phyloP scores from a whole-genome alignment of 2,113 vertebrate species.

The Morone chrysops region DNA sequence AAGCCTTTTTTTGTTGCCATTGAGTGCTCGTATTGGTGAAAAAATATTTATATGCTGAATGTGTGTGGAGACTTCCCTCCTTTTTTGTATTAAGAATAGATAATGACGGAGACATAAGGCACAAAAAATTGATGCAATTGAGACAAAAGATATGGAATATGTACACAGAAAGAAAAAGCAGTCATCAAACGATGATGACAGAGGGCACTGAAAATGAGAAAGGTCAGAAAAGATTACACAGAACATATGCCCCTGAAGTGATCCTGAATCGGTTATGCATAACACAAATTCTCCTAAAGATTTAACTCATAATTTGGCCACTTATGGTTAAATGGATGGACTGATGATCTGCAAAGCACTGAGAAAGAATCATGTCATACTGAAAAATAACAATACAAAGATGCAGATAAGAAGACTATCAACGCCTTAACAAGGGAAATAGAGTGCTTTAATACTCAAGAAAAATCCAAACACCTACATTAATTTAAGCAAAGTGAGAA shows the following conservation, averaged over 20 bases:
- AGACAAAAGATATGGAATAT: neutral
- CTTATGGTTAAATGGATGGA: neutral
- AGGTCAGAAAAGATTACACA: neutral
- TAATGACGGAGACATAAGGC: neutral
- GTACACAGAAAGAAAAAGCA: neutral
- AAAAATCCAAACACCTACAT: constrained; percentile 37
- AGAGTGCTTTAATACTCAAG: neutral
- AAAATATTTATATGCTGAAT: neutral
- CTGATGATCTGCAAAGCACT: neutral
- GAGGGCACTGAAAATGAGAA: constrained; percentile 2
- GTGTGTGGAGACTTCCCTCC: neutral
- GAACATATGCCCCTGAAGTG: neutral
- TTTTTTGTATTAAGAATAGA: neutral
- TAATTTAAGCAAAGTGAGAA: constrained; percentile 35
- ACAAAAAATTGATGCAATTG: neutral
- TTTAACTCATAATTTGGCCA: neutral
- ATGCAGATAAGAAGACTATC: neutral
- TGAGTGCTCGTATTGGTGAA: neutral
- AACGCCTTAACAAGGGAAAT: neutral
- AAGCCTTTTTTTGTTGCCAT: neutral
- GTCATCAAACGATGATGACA: neutral
- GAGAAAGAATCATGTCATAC: neutral
- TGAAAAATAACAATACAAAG: neutral
- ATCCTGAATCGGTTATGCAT: neutral
- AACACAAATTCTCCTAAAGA: neutral